Base-by-base conservation (phyloP, 2,888 invertebrate species). In the Drosophila fungiperda region DNA sequence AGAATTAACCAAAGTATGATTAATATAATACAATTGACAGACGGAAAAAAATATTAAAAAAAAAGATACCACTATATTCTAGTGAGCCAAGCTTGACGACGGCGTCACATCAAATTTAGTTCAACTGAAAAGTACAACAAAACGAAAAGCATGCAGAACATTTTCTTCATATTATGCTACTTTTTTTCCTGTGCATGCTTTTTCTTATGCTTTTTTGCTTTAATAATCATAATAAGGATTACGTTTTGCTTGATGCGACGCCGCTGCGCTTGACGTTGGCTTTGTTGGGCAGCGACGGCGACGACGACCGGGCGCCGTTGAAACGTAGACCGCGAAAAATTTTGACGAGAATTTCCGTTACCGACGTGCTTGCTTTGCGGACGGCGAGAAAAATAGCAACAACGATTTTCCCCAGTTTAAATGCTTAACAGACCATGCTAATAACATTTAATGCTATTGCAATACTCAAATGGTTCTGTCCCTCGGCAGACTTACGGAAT, bases 11-110 rank as follows among this genome's bases (percentile, higher is more conserved):
- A 63, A 74, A 80, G 72, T 69, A 73, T 70, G 76, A 70, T 85
- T 75, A 80, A 86, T 83, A 76, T 68, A 74, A 83, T 72, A 85
- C 86, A 88, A 88, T 88, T 83, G 83, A 66, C 69, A 62, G 42
- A 59, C 76, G 54, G 29, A 29, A 29, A 50, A 29, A 32, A 17
- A 38, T 29, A 29, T 29, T n/a, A 55, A 26, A 4, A 20, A 52
- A 53, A 52, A 52, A 26, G 48, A 55, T 48, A 58, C 20, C 65
- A 57, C 32, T 68, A 38, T 26, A 63, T 36, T 36, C 74, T 64
- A 54, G 68, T 65, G 60, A 62, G 48, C 64, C 66, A 58, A 72
- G 66, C 72, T 65, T 62, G 61, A 68, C 73, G 60, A 68, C 68
- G 45, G 57, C 60, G 67, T 55, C 63, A 52, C 66, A 77, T 66